Percentiles rank a stretch among this genome's conserved stretches.
Conservation (phyloP, 2,888 invertebrate species). For the Yponomeuta cagnagella region DNA sequence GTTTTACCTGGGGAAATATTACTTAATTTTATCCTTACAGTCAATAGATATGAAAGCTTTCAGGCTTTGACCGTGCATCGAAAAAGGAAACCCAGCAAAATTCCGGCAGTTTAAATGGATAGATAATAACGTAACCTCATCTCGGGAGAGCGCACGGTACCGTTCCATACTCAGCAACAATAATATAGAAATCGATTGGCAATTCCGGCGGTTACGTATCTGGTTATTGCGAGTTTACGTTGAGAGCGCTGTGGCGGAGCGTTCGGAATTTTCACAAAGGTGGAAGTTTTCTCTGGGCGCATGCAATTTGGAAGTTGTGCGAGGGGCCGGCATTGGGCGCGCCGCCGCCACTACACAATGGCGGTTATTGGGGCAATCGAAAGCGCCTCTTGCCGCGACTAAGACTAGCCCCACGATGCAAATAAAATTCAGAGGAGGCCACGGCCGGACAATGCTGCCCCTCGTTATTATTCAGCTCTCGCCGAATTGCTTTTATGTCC, state of each 20-base stretch:
- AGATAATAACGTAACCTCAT: constrained; percentile 5
- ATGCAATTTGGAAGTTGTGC: constrained; percentile 63
- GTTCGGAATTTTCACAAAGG: constrained; percentile 62
- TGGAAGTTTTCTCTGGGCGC: constrained; percentile 58
- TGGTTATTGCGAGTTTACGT: constrained; percentile 55
- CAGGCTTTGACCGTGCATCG: not conserved
- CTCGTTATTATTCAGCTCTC: constrained; percentile 73
- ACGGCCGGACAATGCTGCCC: constrained; percentile 66
- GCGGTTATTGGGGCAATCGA: constrained; percentile 68
- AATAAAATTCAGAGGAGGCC: constrained; percentile 66
- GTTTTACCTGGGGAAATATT: too few species aligned
- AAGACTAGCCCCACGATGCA: constrained; percentile 62
- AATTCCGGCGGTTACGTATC: constrained; percentile 51
- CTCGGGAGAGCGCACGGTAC: constrained; percentile 1
- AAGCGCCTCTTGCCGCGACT: constrained; percentile 34
- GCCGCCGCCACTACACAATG: constrained; percentile 43
- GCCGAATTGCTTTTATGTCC: constrained; percentile 71
- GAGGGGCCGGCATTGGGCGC: constrained; percentile 33
- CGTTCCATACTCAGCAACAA: constrained; percentile 27
- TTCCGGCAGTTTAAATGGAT: constrained; percentile 2
- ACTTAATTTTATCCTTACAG: not conserved
- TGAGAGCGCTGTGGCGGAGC: constrained; percentile 50
- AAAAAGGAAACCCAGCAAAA: not conserved
- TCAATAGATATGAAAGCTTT: not conserved
- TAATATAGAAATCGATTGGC: constrained; percentile 48